A percentile compares a stretch with the other conserved stretches of the same genome.
Conservation (phyloP, 1,140 invertebrate species). For the Dendrolimus kikuchii region DNA sequence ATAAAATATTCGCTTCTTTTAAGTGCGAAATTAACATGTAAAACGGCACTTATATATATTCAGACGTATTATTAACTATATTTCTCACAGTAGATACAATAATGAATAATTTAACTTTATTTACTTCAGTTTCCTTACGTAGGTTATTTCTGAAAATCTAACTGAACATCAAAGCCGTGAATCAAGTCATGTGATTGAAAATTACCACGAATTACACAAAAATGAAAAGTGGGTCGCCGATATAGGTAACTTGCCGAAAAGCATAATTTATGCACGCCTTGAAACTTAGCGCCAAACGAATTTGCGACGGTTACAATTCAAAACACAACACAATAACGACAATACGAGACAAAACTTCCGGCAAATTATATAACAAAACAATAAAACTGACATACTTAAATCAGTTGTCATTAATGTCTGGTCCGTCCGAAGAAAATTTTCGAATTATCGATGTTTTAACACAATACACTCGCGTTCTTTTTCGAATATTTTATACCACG, state of each 20-base stretch:
- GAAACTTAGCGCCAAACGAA: conserved; percentile 17
- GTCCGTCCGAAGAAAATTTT: conserved; percentile 16
- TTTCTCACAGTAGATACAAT: too few relatives aligned
- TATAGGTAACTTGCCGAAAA: conserved; percentile 28
- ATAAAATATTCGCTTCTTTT: too few relatives aligned
- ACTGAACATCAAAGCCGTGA: too few relatives aligned
- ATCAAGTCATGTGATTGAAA: too few relatives aligned
- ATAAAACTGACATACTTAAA: conserved; percentile 53
- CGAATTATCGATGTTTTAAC: conserved; percentile 11
- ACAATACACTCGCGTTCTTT: conserved; percentile 18
- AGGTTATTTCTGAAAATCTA: too few relatives aligned
- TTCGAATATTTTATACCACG: conserved; percentile 18
- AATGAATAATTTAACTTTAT: too few relatives aligned
- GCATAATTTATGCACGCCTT: conserved; percentile 28
- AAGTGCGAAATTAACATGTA: too few relatives aligned
- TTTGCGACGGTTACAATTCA: conserved; percentile 28
- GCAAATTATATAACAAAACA: conserved; percentile 23
- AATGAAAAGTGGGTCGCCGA: conserved; percentile 27
- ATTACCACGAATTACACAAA: too few relatives aligned
- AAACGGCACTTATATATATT: too few relatives aligned
- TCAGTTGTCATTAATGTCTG: conserved; percentile 29
- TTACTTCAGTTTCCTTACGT: too few relatives aligned
- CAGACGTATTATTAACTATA: too few relatives aligned
- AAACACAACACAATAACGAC: conserved; percentile 18
- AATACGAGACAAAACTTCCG: conserved; percentile 20